phyloP scores from a whole-genome alignment of 1,140 invertebrate species.

The Eupristina koningsbergeri region DNA sequence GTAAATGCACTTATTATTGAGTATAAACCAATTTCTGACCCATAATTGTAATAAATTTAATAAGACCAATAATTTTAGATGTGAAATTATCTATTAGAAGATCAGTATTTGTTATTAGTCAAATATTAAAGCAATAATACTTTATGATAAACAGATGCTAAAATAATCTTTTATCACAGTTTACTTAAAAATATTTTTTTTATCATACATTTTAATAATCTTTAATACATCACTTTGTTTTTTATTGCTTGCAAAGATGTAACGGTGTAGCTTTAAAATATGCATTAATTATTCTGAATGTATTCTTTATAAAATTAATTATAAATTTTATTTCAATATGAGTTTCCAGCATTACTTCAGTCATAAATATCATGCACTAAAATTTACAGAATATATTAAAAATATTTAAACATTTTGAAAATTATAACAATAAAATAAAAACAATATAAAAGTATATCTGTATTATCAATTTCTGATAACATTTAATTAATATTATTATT shows the following conservation, averaged over 20 bases:
- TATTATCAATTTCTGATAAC: no score
- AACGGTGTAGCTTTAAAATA: neutral
- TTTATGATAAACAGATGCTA: constrained; percentile 25
- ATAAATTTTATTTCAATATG: no score
- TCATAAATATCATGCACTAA: no score
- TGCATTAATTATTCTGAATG: neutral
- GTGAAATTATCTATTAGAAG: constrained; percentile 44
- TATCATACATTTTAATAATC: no score
- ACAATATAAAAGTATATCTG: no score
- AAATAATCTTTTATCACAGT: constrained; percentile 38
- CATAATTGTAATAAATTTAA: constrained; percentile 39
- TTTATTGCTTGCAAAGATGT: neutral
- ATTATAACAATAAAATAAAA: no score
- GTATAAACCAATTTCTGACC: constrained; percentile 41
- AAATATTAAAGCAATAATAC: constrained; percentile 30
- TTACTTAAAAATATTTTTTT: constrained; percentile 1
- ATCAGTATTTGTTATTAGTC: constrained; percentile 31
- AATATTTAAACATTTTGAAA: no score
- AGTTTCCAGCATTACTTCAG: no score
- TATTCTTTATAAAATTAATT: neutral
- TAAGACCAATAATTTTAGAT: constrained; percentile 39
- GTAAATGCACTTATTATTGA: constrained; percentile 29
- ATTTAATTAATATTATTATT: no score
- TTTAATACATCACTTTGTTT: neutral
- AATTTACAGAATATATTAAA: no score